Conservation (phyloP, 2,797 vertebrate species). For the Chromobotia macracanthus region DNA sequence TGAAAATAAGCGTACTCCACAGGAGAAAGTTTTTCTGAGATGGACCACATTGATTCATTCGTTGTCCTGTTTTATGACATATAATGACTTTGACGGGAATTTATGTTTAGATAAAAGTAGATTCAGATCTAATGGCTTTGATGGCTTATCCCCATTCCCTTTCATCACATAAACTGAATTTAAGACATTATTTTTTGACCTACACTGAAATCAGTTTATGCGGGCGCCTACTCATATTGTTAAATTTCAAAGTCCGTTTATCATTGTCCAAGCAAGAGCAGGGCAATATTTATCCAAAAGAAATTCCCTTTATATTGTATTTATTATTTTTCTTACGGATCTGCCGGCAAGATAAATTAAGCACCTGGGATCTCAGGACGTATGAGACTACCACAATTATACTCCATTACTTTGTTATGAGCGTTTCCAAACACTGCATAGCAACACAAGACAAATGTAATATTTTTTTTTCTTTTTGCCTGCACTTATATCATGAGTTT, state of each 20-base stretch:
- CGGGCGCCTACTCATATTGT: conserved; percentile 53
- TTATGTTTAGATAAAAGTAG: conserved; percentile 33
- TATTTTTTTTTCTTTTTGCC: conserved; percentile 17
- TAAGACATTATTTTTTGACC: conserved; percentile 45
- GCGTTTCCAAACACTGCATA: conserved; percentile 22
- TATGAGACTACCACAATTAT: conserved; percentile 24
- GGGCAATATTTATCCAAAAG: conserved; percentile 31
- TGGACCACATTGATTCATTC: conserved; percentile 6
- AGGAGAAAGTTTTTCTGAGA: neutral
- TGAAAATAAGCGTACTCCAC: neutral
- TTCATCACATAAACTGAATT: conserved; percentile 44
- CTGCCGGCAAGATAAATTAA: conserved; percentile 34
- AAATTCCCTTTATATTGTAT: conserved; percentile 31
- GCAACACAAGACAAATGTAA: conserved; percentile 31
- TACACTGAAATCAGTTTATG: conserved; percentile 26
- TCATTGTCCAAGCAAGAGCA: conserved; percentile 52
- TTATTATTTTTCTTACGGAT: conserved; percentile 44
- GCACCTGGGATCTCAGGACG: conserved; percentile 35
- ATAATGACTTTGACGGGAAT: conserved; percentile 8
- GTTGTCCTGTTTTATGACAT: conserved; percentile 18
- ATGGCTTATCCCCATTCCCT: conserved; percentile 16
- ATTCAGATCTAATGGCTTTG: conserved; percentile 15
- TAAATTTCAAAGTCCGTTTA: conserved; percentile 56
- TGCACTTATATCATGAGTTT: conserved; percentile 37
- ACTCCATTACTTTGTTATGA: conserved; percentile 22